These are phyloP conservation scores for Hippocampus zosterae DNA, from an alignment of 2,113 vertebrate species.

Conservation along the genomic window DNA sequence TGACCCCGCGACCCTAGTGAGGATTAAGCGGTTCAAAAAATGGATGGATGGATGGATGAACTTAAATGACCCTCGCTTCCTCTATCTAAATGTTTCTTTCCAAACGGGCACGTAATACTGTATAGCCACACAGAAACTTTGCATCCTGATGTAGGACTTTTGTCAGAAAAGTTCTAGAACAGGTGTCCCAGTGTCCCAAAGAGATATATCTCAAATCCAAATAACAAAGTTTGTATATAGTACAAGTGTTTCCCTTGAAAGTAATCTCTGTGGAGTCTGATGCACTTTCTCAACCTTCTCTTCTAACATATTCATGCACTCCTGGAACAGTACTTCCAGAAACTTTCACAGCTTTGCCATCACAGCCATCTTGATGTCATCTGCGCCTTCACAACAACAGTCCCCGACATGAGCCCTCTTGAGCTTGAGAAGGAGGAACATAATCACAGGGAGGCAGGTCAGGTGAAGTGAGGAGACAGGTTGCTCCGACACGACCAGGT, in stretches of 20 bases:
- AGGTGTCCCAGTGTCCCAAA: too few species aligned
- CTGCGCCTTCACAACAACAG: too few species aligned
- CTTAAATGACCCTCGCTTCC: neutral
- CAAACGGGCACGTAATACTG: constrained; percentile 6
- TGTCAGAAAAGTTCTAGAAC: neutral
- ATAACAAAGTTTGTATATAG: neutral
- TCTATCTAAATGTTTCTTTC: neutral
- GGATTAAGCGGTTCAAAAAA: too few species aligned
- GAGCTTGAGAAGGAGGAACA: too few species aligned
- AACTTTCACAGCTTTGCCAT: too few species aligned
- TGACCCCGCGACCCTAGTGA: too few species aligned
- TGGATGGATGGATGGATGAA: too few species aligned
- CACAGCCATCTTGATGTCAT: neutral
- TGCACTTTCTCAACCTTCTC: neutral
- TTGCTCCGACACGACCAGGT: too few species aligned
- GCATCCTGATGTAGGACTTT: neutral
- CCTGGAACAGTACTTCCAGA: too few species aligned
- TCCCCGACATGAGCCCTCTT: too few species aligned
- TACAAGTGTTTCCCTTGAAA: neutral
- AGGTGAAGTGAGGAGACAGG: too few species aligned
- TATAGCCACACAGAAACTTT: constrained; percentile 3
- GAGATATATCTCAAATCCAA: neutral
- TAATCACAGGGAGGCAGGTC: too few species aligned
- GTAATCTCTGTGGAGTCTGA: neutral
- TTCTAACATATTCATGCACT: neutral